phyloP scores from a whole-genome alignment of 2,888 invertebrate species.

The Drosophila meridionalis region DNA sequence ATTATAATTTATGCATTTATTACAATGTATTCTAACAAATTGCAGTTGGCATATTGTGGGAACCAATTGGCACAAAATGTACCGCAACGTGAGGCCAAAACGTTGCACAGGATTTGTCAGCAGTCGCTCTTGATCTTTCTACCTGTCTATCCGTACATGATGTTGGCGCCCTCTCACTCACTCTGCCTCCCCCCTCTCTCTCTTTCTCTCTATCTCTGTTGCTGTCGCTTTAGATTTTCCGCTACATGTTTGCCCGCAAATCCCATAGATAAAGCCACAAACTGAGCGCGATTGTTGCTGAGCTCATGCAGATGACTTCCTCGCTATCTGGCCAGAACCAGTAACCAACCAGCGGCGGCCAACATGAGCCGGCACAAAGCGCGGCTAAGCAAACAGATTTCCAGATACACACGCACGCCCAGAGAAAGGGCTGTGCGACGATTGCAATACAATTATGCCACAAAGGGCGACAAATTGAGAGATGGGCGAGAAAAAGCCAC shows the following conservation, averaged over 20 bases:
- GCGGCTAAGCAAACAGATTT: constrained; percentile 45
- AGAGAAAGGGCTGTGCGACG: constrained; percentile 47
- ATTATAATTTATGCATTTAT: constrained; percentile 2
- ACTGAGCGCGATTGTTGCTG: constrained; percentile 54
- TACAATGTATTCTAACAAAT: constrained; percentile 7
- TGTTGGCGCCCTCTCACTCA: not conserved
- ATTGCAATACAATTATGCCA: constrained; percentile 72
- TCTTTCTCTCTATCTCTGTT: not conserved
- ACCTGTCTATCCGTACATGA: not conserved
- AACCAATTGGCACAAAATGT: constrained; percentile 31
- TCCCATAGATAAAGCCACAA: constrained; percentile 56
- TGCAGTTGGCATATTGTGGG: constrained; percentile 47
- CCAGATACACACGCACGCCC: constrained; percentile 49
- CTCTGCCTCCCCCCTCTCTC: not conserved
- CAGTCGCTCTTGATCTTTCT: not conserved
- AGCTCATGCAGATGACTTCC: constrained; percentile 62
- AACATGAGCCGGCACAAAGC: constrained; percentile 59
- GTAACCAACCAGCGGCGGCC: constrained; percentile 19
- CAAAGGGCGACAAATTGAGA: constrained; percentile 75
- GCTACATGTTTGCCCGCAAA: constrained; percentile 61
- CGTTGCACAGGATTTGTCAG: constrained; percentile 51
- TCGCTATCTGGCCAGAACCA: constrained; percentile 19
- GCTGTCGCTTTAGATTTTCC: constrained; percentile 29
- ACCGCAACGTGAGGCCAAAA: constrained; percentile 61
- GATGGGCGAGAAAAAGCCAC: constrained; percentile 40